Evolutionary conservation across 2,113 vertebrate genomes (phyloP), one percentile per base, ranked within the genome.

Genomic region (human (Homo sapiens)): DNA sequence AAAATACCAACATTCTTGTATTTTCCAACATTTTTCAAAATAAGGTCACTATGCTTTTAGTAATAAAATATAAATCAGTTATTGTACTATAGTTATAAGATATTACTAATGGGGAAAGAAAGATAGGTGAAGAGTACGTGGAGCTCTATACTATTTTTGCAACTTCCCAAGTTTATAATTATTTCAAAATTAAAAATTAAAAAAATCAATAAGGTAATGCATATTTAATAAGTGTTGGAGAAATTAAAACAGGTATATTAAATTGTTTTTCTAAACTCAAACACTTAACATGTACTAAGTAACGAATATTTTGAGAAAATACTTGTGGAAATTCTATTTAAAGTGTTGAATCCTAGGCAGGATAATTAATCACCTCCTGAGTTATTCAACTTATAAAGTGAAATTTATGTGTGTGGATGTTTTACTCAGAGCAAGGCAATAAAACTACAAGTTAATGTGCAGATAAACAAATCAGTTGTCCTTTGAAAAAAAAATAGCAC

Each of bases 161-260:
- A 72, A 94, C 25, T 85, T 91, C 14, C 79, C 72, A 27, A 66
- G 23, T 70, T 95, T 94, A 55, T 86, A 92, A 88, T 43, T 87
- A 95, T n/a, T 81, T 90, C 50, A 84, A 96, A 93, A 89, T 76
- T 88, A 59, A 64, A 81, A 64, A 72, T 73, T 40, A 45, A 80
- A 89, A 43, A 90, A 66, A 79, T 48, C 55, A 78, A 25, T 79
- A 72, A 95, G 32, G 35, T 78, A 91, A 85, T 38, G 52, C 16
- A 70, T 22, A 48, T 75, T 96, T 40, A 96, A 82, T 87, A 96
- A 89, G 35, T 38, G 40, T 83, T 50, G 91, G 45, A 88, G 78
- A 94, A 90, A 94, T 75, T 87, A 70, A 95, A 94, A 84, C 20
- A 87, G 40, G 32, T 48, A 97, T 57, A 75, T 22, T 93, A 97